These are phyloP conservation scores for Psettodes erumei DNA, from an alignment of 2,113 vertebrate genomes.

Conservation along the genomic window DNA sequence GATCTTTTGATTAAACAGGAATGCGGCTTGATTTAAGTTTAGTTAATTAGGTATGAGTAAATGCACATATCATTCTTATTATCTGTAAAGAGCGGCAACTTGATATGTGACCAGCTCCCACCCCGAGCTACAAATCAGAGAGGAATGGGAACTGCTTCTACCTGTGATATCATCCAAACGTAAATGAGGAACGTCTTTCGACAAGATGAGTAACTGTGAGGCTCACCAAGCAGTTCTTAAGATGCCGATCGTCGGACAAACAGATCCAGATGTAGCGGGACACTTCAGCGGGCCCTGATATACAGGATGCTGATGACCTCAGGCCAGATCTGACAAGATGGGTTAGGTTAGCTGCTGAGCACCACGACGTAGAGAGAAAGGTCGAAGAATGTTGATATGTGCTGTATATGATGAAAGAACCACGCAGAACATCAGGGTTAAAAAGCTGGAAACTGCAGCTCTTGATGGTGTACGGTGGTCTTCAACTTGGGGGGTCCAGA, in stretches of 20 bases:
- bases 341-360: neutral
- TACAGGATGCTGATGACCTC: too few species aligned
- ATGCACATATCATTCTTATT: conserved; percentile 23
- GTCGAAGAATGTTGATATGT: neutral
- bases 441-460: neutral
- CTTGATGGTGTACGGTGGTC: too few species aligned
- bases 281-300: neutral
- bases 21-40: conserved; percentile 52
- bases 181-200: conserved; percentile 19
- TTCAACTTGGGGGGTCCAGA: too few species aligned
- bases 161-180: conserved; percentile 20
- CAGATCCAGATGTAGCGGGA: neutral
- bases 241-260: neutral
- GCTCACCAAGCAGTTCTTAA: neutral
- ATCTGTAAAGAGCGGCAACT: conserved; percentile 33
- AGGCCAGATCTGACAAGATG: neutral
- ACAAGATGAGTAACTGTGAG: neutral
- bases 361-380: neutral
- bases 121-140: conserved; percentile 33
- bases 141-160: conserved; percentile 25
- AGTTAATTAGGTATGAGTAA: conserved; percentile 61
- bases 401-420: neutral
- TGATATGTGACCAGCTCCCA: conserved; percentile 28
- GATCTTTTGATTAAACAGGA: conserved; percentile 59
- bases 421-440: neutral